These are phyloP conservation scores for Rhinopomastus cyanomelas DNA, from an alignment of 2,113 vertebrate species.

Conservation along the genomic window DNA sequence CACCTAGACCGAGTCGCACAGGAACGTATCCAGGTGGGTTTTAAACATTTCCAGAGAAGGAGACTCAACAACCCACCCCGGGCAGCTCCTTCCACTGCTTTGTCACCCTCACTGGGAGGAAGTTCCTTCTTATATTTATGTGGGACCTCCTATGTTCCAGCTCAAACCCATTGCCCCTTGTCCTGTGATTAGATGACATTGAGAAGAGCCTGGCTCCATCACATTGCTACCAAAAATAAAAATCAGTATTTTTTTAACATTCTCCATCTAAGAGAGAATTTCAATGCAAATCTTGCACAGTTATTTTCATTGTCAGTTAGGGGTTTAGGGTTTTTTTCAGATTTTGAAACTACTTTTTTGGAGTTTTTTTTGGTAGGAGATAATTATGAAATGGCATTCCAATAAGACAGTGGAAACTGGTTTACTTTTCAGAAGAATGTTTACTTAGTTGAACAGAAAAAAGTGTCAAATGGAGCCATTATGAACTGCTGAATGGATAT, in stretches of 20 bases:
- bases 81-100: too few relatives aligned
- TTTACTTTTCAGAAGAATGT: background rate
- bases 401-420: background rate
- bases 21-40: too few relatives aligned
- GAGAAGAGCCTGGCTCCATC: too few relatives aligned
- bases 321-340: background rate
- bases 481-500: background rate
- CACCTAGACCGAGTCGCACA: too few relatives aligned
- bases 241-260: background rate
- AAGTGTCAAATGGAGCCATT: background rate
- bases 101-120: too few relatives aligned
- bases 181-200: too few relatives aligned
- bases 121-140: too few relatives aligned
- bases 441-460: background rate
- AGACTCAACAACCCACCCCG: too few relatives aligned
- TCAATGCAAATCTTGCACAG: background rate
- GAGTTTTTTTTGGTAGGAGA: background rate
- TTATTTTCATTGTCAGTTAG: background rate
- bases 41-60: too few relatives aligned
- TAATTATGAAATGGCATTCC: background rate
- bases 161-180: too few relatives aligned
- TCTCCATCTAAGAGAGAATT: background rate
- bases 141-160: too few relatives aligned
- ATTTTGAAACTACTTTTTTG: background rate
- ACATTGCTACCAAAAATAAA: background rate